phyloP scores from a whole-genome alignment of 2,797 vertebrate genomes.

The Xiphorhynchus erythropygius region DNA sequence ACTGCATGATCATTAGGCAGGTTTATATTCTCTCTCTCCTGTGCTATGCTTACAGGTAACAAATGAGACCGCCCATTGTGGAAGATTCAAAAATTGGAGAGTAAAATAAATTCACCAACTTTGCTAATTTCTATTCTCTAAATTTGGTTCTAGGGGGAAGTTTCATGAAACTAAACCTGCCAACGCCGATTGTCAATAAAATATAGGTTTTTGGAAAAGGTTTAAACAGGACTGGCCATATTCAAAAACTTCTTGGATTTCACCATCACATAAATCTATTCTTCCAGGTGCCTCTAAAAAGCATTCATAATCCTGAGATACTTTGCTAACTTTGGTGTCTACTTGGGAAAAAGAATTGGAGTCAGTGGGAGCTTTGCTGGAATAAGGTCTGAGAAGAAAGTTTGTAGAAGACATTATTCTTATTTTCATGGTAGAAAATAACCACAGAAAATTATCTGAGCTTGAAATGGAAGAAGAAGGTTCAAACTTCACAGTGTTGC shows the following conservation, averaged over 20 bases:
- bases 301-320: not conserved
- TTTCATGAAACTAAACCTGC: not conserved
- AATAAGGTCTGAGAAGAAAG: not conserved
- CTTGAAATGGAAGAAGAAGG: not conserved
- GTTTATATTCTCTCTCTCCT: not conserved
- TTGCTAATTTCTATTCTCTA: not conserved
- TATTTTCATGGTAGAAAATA: slow-evolving; percentile 18
- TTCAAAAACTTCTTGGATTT: slow-evolving; percentile 1
- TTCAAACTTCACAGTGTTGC: slow-evolving; percentile 20
- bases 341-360: not conserved
- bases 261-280: not conserved
- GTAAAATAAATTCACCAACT: not conserved
- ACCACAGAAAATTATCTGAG: not conserved
- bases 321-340: not conserved
- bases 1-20: not conserved
- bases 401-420: not conserved
- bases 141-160: not conserved
- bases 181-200: not conserved
- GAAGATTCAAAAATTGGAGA: not conserved
- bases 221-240: slow-evolving; percentile 16
- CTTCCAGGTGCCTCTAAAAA: slow-evolving; percentile 28
- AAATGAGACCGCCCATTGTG: not conserved
- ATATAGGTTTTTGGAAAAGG: not conserved
- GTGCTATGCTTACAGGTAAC: not conserved
- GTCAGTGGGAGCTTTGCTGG: not conserved